These are phyloP conservation scores for Nettapus auritus DNA, from an alignment of 2,113 vertebrate genomes.

Conservation along the genomic window DNA sequence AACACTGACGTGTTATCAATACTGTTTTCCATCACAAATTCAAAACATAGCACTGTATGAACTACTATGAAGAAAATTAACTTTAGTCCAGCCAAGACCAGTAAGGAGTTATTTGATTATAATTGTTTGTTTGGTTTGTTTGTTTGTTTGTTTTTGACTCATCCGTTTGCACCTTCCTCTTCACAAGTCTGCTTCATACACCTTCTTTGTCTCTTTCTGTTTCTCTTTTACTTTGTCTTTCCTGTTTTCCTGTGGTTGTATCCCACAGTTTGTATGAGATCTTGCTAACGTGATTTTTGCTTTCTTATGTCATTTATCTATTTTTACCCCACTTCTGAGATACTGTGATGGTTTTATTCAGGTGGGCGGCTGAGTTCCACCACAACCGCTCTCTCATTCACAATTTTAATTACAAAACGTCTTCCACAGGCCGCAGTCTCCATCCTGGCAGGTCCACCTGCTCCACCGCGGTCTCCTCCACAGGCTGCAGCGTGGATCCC, in stretches of 20 bases:
- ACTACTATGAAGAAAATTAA: background rate
- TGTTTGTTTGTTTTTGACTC: background rate
- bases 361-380: no score
- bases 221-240: background rate
- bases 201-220: background rate
- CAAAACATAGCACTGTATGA: background rate
- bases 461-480: no score
- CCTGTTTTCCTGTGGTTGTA: background rate
- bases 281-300: background rate
- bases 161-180: background rate
- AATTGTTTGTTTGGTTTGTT: background rate
- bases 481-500: no score
- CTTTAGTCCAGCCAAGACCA: background rate
- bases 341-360: no score
- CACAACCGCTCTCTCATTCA: no score
- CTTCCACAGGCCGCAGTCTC: no score
- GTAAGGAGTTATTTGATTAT: background rate
- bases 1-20: background rate
- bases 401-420: no score
- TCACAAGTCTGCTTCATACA: background rate
- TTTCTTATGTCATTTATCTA: background rate
- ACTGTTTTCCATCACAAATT: background rate
- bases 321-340: background rate
- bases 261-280: fast-evolving
- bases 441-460: no score